Base-by-base conservation (phyloP, 1,140 invertebrate species). In the Dendroctonus ponderosae region DNA sequence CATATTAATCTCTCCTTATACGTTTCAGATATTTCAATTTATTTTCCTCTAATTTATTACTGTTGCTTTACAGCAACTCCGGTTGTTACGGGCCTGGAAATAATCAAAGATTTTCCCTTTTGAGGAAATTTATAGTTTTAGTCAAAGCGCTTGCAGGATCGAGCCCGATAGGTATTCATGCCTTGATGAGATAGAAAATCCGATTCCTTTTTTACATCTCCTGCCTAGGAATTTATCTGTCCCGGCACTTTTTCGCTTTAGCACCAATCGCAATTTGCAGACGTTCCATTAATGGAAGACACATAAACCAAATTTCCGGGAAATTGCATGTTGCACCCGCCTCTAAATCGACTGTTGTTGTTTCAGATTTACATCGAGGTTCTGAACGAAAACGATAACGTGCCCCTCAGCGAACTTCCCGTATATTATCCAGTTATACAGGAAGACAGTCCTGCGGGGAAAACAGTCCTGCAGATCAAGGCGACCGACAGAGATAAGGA, bases 311-410 rank as follows among this genome's bases (percentile, higher is more conserved):
- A 26, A 26, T 26, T 26, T 26, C 26, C 26, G 26, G 26, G 26
- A 46, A 52, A 9, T 52, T 52, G 51, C 14, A 8, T 26, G 26
- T 26, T 26, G 26, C 26, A 26, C 26, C 26, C 26, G 26, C 1
- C 26, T 26, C 26, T 26, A 26, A 26, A 26, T 26, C 26, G 26
- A 26, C 26, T 26, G 26, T 26, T 26, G 26, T 26, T 62, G 38
- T 60, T 67, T 54, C 79, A 93, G 91, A 89, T 98, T n/a, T 96
- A 91, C 79, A 86, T 98, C 41, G 85, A 90, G 75, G 89, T 98
- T 52, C 79, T 88, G 49, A 93, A 98, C 79, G 91, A 91, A 74
- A 98, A 98, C 80, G 96, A 99, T 82, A 94, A 97, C 81, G 87
- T 89, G 15, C 95, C 96, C 14, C 82, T 96, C 79, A 94, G 94